Conservation (phyloP, 2,888 invertebrate genomes). For the Crocallis elinguaria region DNA sequence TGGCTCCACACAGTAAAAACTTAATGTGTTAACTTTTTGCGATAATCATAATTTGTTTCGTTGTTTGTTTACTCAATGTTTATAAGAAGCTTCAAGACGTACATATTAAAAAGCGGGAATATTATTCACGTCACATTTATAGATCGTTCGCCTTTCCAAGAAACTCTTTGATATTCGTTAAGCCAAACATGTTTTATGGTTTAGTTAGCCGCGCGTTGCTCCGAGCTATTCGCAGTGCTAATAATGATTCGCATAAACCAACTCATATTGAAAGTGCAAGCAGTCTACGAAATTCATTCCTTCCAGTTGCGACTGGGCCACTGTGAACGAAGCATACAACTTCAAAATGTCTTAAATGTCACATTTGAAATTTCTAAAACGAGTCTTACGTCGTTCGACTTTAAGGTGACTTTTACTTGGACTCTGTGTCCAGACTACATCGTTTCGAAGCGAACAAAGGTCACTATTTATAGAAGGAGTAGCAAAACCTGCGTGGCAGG, state of each 20-base stretch:
- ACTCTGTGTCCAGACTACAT: constrained; percentile 30
- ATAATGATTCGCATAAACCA: constrained; percentile 60
- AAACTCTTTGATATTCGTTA: constrained; percentile 43
- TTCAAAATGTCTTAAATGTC: constrained; percentile 33
- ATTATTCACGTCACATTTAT: constrained; percentile 36
- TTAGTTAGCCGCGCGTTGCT: constrained; percentile 35
- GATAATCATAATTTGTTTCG: constrained; percentile 33
- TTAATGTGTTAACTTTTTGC: constrained; percentile 29
- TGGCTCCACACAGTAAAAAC: constrained; percentile 9
- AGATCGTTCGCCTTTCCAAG: constrained; percentile 38
- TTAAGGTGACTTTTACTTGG: constrained; percentile 43
- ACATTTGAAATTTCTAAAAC: constrained; percentile 29
- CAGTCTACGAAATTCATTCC: constrained; percentile 72
- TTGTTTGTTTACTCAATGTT: constrained; percentile 28
- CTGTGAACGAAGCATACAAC: constrained; percentile 44
- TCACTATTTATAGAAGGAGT: constrained; percentile 75
- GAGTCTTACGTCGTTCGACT: constrained; percentile 30
- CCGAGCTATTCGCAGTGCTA: constrained; percentile 52
- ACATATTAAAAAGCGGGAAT: constrained; percentile 24
- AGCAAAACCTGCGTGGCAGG: constrained; percentile 75
- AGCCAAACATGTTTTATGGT: constrained; percentile 40
- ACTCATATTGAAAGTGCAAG: constrained; percentile 78
- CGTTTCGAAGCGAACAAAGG: constrained; percentile 39
- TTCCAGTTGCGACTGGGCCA: constrained; percentile 74
- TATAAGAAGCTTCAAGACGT: constrained; percentile 11